Base-by-base conservation (phyloP, 2,888 invertebrate species). In the Pediacus dermestoides region DNA sequence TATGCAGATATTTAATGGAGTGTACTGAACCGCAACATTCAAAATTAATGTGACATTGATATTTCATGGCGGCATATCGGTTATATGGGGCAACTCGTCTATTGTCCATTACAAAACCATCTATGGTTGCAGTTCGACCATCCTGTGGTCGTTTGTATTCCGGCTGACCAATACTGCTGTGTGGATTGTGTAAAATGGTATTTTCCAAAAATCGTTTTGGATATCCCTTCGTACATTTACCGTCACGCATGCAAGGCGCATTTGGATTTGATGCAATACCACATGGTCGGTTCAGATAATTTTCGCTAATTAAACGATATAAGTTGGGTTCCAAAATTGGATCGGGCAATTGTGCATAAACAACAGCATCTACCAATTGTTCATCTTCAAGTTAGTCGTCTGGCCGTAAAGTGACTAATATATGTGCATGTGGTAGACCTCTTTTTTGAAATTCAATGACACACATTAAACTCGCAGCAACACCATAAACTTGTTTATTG, bases 1-100 rank as follows among this genome's bases (percentile, higher is more conserved):
- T 52, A 18, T 48, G 37, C n/a, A 52, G 23, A 39, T 50, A 52
- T 39, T 52, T 50, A 1, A 50, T 31, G 1, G 42, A 25, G 6
- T 37, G 9, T 6, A 51, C 31, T 1, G 43, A 41, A 1, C 44
- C 46, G 14, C 44, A 39, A 16, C 37, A 39, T 33, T 53, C 49
- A 21, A 51, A 45, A 36, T 53, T 53, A 1, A 53, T 46, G 16
- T 51, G 53, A 14, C 42, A 47, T 9, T 42, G 12, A 31, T 30
- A 51, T 32, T 44, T 51, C 15, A 33, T 26, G 4, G 42, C 11
- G 9, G 39, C 23, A 31, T 42, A 47, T 9, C 27, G 18, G 23
- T 44, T 47, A 23, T 47, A 42, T 9, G 44, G 44, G 2, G 42
- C 40, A 12, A 45, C 22, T 9, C 35, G 30, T 2, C 39, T 23